phyloP scores from a whole-genome alignment of 2,113 vertebrate species.

The Theristicus caerulescens region DNA sequence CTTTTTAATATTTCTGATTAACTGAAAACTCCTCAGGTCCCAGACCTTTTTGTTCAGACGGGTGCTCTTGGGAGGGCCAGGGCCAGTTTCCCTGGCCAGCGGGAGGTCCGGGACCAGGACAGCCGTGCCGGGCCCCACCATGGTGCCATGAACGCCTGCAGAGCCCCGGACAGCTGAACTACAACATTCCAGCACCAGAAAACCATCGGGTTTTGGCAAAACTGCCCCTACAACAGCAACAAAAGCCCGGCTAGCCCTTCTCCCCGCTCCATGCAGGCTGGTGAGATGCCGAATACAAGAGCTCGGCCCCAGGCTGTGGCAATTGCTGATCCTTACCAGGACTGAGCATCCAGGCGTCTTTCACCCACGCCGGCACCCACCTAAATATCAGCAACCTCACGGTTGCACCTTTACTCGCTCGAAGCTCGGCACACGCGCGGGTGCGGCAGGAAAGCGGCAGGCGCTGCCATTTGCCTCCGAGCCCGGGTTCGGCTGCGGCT shows the following conservation, averaged over 20 bases:
- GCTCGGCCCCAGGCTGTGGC: neutral
- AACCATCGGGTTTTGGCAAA: accelerated
- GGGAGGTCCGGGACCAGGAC: accelerated
- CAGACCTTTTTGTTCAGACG: neutral
- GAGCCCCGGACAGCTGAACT: neutral
- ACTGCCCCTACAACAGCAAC: neutral
- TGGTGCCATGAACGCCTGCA: neutral
- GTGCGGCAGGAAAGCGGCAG: neutral
- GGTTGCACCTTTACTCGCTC: neutral
- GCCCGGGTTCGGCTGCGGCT: neutral
- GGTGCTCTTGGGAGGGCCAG: neutral
- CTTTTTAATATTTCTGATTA: neutral
- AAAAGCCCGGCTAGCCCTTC: neutral
- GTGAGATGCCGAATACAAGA: neutral
- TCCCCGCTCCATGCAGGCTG: no score
- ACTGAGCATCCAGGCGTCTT: neutral
- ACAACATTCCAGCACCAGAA: neutral
- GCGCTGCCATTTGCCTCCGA: neutral
- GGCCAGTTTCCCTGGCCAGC: accelerated
- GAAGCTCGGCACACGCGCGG: accelerated
- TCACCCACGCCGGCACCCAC: neutral
- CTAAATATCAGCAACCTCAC: neutral
- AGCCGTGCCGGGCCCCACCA: neutral
- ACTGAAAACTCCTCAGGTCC: neutral
- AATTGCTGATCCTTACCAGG: neutral